These are phyloP conservation scores for Arctopsyche grandis DNA, from an alignment of 1,140 invertebrate genomes.

Conservation along the genomic window DNA sequence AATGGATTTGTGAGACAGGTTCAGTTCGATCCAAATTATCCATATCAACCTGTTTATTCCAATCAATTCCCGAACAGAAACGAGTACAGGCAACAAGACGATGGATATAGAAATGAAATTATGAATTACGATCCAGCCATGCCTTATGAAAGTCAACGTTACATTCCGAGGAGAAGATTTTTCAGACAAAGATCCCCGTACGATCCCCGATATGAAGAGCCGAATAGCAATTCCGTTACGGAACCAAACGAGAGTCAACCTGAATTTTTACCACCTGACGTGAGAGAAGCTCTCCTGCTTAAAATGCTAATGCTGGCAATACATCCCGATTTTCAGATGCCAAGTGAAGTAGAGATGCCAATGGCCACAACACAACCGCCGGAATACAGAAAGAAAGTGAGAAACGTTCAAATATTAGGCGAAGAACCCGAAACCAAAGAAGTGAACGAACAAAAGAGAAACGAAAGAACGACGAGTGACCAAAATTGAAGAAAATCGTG, in stretches of 20 bases:
- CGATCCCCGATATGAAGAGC: conserved; percentile 60
- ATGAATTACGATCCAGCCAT: conserved; percentile 58
- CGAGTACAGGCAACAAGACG: conserved; percentile 57
- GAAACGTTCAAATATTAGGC: conserved; percentile 71
- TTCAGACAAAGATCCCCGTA: conserved; percentile 60
- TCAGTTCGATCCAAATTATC: conserved; percentile 44
- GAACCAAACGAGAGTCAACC: conserved; percentile 66
- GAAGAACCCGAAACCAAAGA: conserved; percentile 62
- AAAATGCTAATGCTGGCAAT: conserved; percentile 77
- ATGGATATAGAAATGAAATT: conserved; percentile 59
- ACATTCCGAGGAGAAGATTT: conserved; percentile 59
- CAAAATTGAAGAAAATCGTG: neutral
- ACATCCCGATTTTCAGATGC: conserved; percentile 68
- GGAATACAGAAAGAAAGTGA: conserved; percentile 65
- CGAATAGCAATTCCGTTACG: conserved; percentile 55
- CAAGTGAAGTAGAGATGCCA: conserved; percentile 57
- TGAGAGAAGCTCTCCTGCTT: conserved; percentile 73
- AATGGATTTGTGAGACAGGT: conserved; percentile 40
- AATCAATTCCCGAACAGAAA: conserved; percentile 59
- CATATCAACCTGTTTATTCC: conserved; percentile 43
- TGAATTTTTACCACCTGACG: conserved; percentile 72
- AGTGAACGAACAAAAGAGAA: conserved; percentile 42
- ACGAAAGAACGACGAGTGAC: conserved; percentile 36
- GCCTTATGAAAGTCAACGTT: conserved; percentile 64
- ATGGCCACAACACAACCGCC: conserved; percentile 62